These are phyloP conservation scores for Drosophila takahashii DNA, from an alignment of 1,140 invertebrate species.

Conservation along the genomic window DNA sequence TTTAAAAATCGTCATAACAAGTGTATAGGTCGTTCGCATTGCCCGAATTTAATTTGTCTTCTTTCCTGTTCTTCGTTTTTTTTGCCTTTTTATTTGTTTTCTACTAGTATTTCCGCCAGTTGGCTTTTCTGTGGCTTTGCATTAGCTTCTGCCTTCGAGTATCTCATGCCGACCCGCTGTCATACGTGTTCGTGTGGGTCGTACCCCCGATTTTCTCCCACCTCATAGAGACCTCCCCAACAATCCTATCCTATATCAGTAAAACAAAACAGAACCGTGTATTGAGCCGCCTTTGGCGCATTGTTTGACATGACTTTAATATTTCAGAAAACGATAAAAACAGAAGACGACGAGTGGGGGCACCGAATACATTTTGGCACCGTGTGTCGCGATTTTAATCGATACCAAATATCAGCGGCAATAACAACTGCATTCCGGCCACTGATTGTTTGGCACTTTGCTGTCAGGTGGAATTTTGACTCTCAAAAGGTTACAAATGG, in stretches of 20 bases:
- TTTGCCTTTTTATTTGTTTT: constrained; percentile 46
- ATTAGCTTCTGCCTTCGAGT: constrained; percentile 62
- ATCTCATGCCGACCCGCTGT: constrained; percentile 25
- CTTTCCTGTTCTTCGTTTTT: constrained; percentile 27
- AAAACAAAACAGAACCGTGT: constrained; percentile 11
- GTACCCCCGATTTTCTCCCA: constrained; percentile 16
- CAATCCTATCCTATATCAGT: constrained; percentile 3
- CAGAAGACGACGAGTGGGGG: neutral
- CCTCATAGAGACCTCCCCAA: neutral
- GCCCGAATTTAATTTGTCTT: constrained; percentile 27
- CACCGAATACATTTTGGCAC: constrained; percentile 60
- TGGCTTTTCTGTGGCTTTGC: constrained; percentile 52
- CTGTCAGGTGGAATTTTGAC: constrained; percentile 70
- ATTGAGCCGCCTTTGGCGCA: constrained; percentile 70
- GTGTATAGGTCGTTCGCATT: constrained; percentile 34
- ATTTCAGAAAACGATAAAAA: constrained; percentile 65
- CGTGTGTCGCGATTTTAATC: constrained; percentile 70
- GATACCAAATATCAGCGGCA: constrained; percentile 57
- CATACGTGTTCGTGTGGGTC: constrained; percentile 38
- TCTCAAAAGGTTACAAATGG: constrained; percentile 30
- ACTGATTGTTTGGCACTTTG: constrained; percentile 38
- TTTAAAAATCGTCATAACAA: neutral
- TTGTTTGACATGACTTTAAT: constrained; percentile 77
- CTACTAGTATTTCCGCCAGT: constrained; percentile 47
- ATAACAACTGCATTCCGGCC: constrained; percentile 50